Percentiles rank a stretch among this genome's conserved stretches.
Evolutionary conservation across 2,888 invertebrate genomes (phyloP).

Genomic region (Hypsopygia costalis): DNA sequence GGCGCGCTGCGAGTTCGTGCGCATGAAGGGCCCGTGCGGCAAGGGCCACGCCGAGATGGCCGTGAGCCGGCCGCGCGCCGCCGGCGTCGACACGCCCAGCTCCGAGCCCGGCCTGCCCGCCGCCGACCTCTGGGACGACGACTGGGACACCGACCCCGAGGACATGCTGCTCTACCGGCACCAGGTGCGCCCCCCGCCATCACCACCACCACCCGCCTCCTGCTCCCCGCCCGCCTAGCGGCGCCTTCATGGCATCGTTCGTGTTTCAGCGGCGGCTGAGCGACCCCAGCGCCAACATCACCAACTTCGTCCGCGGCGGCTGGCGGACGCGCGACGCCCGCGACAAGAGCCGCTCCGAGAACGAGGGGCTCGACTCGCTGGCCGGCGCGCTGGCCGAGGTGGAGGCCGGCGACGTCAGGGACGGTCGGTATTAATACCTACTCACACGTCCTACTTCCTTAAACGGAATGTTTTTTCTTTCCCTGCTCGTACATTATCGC

Average conservation of each 20-base stretch:
- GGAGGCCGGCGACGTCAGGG: slow-evolving; percentile 93
- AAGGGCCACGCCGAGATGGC: slow-evolving; percentile 98
- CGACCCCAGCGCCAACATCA: slow-evolving; percentile 95
- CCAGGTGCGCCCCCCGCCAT: slow-evolving; percentile 73
- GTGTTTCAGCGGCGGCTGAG: slow-evolving; percentile 87
- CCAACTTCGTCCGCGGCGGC: slow-evolving; percentile 90
- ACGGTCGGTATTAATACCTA: slow-evolving; percentile 26
- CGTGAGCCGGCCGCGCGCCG: slow-evolving; percentile 94
- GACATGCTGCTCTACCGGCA: slow-evolving; percentile 91
- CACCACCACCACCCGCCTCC: too few relatives aligned
- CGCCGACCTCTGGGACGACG: slow-evolving; percentile 93
- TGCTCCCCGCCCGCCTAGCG: slow-evolving; percentile 11
- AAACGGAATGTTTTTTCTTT: too few relatives aligned
- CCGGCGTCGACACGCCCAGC: slow-evolving; percentile 96
- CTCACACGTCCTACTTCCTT: too few relatives aligned
- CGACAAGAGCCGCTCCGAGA: slow-evolving; percentile 92
- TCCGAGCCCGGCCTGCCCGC: slow-evolving; percentile 94
- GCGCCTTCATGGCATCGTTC: background rate
- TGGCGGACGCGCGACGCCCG: slow-evolving; percentile 85
- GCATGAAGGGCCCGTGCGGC: slow-evolving; percentile 98
- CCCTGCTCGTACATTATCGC: too few relatives aligned
- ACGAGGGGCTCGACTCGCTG: slow-evolving; percentile 93
- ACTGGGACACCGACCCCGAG: slow-evolving; percentile 93
- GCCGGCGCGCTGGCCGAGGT: slow-evolving; percentile 93
- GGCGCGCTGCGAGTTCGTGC: slow-evolving; percentile 97